Evolutionary conservation across 2,797 vertebrate genomes (phyloP), one percentile per base, ranked within the genome.

Genomic region (Falco berigora): DNA sequence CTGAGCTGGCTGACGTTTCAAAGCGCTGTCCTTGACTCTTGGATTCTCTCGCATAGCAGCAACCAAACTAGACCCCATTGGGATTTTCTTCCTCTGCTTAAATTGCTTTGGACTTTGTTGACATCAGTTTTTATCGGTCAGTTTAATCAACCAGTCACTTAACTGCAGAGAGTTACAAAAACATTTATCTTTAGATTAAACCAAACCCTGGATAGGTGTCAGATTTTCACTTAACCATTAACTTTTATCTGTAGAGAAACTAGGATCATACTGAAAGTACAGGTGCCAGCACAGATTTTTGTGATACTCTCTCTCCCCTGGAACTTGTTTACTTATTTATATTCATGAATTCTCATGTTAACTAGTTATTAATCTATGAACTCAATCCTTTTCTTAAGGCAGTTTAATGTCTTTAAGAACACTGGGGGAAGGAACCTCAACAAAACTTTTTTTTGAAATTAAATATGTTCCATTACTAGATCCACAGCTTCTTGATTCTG

Each of bases 151-250:
- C 6, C 27, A 50, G 58, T 88, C 49, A 71, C 58, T 92, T 63
- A 55, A 58, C 69, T 68, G 69, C 24, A 50, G 32, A 42, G 42
- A 42, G 42, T 42, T 42, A 42, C 42, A 42, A 42, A 42, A 42
- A 17, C 42, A 42, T 16, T 90, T 90, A 47, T 69, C 66, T 82
- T 85, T 47, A 78, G 52, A 44, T 74, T 93, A 95, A 96, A 88
- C 59, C 5, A 79, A 92, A 52, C 8, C 18, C 50, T 91, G 77
- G 90, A 69, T 14, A 59, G 17, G n/a, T 55, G 18, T 32, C 15
- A 63, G 10, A 15, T 82, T 81, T 73, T 76, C 27, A 78, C 11
- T 69, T 94, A 95, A 92, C 46, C 20, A 84, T 96, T 96, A 94
- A 95, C 92, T 92, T 68, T 47, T 28, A 36, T 66, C 61, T 32